phyloP scores from a whole-genome alignment of 1,140 invertebrate genomes.

The Pseudomyrmex pallidus region DNA sequence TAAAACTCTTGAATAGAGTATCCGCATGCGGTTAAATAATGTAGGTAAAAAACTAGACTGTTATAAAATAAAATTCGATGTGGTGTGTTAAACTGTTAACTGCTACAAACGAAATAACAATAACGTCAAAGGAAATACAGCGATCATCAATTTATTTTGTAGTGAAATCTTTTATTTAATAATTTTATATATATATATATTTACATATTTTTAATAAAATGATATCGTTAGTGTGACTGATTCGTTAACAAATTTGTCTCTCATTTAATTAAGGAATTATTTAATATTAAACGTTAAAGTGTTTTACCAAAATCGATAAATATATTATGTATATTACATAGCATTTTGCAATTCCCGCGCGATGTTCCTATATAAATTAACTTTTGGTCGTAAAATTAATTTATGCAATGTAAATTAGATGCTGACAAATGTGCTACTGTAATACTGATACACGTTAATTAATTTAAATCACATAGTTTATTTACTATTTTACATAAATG shows the following conservation, averaged over 20 bases:
- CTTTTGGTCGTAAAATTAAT: conserved; percentile 45
- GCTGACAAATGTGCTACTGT: conserved; percentile 2
- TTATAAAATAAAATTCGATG: conserved; percentile 1
- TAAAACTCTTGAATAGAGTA: background rate
- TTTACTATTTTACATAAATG: conserved; percentile 45
- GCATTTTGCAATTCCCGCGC: conserved; percentile 28
- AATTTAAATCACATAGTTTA: conserved; percentile 46
- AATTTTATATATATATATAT: conserved; percentile 2
- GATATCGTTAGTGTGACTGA: conserved; percentile 11
- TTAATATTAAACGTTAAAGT: conserved; percentile 38
- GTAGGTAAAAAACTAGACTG: background rate
- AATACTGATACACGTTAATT: conserved; percentile 40
- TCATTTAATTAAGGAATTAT: conserved; percentile 49
- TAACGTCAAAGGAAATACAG: conserved; percentile 17
- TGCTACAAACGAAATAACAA: conserved; percentile 13
- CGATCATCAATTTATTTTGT: background rate
- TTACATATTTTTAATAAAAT: conserved; percentile 18
- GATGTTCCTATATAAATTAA: conserved; percentile 23
- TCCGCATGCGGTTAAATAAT: background rate
- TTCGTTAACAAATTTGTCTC: conserved; percentile 39
- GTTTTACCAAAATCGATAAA: conserved; percentile 18
- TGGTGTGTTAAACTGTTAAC: background rate
- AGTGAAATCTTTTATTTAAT: background rate
- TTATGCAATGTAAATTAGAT: conserved; percentile 50
- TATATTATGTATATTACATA: conserved; percentile 5